Evolutionary conservation across 2,888 invertebrate genomes (phyloP).

Genomic region (Dasysyrphus tricinctus): DNA sequence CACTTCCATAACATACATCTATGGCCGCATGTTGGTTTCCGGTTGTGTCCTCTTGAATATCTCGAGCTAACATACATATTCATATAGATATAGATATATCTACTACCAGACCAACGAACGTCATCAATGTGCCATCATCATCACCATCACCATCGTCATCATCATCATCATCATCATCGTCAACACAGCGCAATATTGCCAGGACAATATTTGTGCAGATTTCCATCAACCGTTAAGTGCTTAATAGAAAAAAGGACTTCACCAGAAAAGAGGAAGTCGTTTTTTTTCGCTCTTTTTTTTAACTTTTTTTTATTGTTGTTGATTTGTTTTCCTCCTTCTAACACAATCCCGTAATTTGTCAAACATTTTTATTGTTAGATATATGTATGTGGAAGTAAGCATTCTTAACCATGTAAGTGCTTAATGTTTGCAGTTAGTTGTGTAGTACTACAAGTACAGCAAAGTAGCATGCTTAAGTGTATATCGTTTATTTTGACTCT

Average conservation of each 20-base stretch:
- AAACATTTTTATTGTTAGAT: constrained; percentile 45
- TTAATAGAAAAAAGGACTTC: constrained; percentile 45
- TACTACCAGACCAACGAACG: not conserved
- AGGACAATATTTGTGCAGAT: constrained; percentile 68
- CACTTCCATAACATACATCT: not conserved
- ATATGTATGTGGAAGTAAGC: constrained; percentile 35
- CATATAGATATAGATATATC: no score
- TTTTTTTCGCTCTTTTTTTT: constrained; percentile 4
- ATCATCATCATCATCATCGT: constrained; percentile 22
- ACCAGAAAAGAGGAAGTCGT: not conserved
- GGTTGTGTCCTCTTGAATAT: constrained; percentile 36
- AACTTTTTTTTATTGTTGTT: not conserved
- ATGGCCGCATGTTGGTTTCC: constrained; percentile 22
- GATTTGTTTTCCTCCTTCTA: constrained; percentile 20
- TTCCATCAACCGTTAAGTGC: constrained; percentile 70
- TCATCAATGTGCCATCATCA: constrained; percentile 37
- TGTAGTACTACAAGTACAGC: constrained; percentile 38
- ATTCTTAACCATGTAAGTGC: constrained; percentile 54
- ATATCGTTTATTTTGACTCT: constrained; percentile 38
- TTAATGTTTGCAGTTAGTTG: constrained; percentile 56
- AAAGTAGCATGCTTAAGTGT: constrained; percentile 42
- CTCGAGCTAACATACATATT: not conserved
- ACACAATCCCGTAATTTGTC: constrained; percentile 57
- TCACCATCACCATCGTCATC: constrained; percentile 22
- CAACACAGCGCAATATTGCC: constrained; percentile 47